Evolutionary conservation across 2,888 invertebrate genomes (phyloP), one percentile per base, ranked within the genome.

Genomic region (Drosophila paranaensis): DNA sequence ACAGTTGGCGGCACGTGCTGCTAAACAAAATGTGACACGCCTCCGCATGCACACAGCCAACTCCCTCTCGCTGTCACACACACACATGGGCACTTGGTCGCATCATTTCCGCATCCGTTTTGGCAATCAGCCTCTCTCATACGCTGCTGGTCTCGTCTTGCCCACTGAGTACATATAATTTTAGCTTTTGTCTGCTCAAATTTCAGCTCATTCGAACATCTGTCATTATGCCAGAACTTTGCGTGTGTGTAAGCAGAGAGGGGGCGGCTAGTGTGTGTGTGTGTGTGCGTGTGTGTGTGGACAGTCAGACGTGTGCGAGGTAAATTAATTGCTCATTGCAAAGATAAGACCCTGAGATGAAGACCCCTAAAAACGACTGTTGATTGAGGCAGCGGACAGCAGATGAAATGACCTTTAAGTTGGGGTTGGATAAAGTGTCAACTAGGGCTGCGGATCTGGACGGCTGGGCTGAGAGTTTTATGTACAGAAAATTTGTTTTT

Each of bases 71-170:
- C 20, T 4, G 20, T 4, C 61, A 20, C 8, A n/a, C 42, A 25
- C 62, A 25, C 25, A 33, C 10, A n/a, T 35, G 6, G 50, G 20
- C 67, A 77, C 68, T 80, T 68, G 83, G 71, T 42, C 72, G 71
- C 87, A 77, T 88, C 89, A 80, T 88, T 77, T 86, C 89, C 83
- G 84, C 64, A 71, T 88, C 83, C 89, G 81, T 80, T 84, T 86
- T 67, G 87, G 78, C 81, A 88, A 85, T 83, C 84, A 81, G 78
- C 66, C 40, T 27, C 27, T 54, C 27, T 54, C 50, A 9, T 50
- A 27, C 46, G 14, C n/a, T 42, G 2, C 68, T 20, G 2, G 39
- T 6, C 20, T 33, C 45, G 14, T 25, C 68, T 42, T 25, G 45
- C 55, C 40, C 25, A 10, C 40, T 27, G 37, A 39, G 30, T 45